A percentile compares a stretch with the other conserved stretches of the same genome.
Conservation (phyloP, 2,113 vertebrate genomes). For the Chinchilla lanigera region DNA sequence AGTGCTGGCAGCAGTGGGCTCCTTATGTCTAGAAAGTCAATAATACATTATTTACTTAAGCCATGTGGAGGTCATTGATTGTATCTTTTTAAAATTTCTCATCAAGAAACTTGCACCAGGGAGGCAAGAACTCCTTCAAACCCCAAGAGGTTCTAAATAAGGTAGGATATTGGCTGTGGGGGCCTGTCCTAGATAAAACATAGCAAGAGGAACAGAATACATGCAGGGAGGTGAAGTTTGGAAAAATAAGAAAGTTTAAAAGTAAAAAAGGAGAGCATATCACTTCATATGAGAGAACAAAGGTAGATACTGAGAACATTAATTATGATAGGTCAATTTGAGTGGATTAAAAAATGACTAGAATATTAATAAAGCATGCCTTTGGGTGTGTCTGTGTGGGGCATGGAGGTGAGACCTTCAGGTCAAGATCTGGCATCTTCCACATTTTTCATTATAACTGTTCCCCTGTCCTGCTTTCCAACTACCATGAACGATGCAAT, state of each 20-base stretch:
- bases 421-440: not conserved
- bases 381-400: not conserved
- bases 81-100: slow-evolving; percentile 39
- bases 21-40: slow-evolving; percentile 45
- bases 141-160: not conserved
- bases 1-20: not conserved
- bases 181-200: not conserved
- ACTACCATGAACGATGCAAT: too few relatives aligned
- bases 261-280: not conserved
- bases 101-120: not conserved
- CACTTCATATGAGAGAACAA: not conserved
- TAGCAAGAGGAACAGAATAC: not conserved
- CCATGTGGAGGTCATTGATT: slow-evolving; percentile 17
- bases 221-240: not conserved
- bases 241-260: not conserved
- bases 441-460: not conserved
- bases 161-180: not conserved
- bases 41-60: slow-evolving; percentile 69
- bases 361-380: not conserved
- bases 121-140: not conserved
- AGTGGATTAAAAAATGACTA: not conserved
- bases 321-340: not conserved
- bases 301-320: not conserved
- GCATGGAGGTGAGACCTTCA: not conserved
- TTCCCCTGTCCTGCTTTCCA: not conserved